phyloP scores from a whole-genome alignment of 2,113 vertebrate genomes.

The Chauna torquata region DNA sequence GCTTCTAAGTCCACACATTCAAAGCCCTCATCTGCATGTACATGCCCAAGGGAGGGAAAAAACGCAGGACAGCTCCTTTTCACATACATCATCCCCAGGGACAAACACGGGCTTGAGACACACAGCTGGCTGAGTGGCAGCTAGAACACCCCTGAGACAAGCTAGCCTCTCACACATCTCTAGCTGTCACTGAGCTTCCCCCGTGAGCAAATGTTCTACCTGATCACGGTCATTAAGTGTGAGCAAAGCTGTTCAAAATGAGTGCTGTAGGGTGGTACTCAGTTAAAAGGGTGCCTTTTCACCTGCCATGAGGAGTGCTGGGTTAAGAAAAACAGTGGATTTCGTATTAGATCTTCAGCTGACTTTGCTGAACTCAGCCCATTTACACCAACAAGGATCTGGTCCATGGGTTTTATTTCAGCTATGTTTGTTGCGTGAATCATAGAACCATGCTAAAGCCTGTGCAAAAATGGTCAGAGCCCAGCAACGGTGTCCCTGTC shows the following conservation, averaged over 20 bases:
- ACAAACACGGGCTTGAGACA: neutral
- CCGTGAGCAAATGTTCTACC: neutral
- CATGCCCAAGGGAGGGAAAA: neutral
- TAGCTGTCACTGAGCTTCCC: neutral
- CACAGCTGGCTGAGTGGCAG: neutral
- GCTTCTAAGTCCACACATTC: slow-evolving; percentile 8
- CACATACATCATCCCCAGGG: neutral
- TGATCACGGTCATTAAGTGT: neutral
- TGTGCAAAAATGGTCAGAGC: neutral
- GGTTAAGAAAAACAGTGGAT: neutral
- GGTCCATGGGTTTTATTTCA: neutral
- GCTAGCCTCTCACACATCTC: neutral
- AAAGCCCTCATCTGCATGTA: neutral
- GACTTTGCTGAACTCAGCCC: neutral
- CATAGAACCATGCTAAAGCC: neutral
- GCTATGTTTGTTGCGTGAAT: neutral
- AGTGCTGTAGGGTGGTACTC: neutral
- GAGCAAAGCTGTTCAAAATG: neutral
- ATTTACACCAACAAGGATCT: neutral
- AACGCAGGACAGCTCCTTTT: neutral
- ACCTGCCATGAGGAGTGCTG: neutral
- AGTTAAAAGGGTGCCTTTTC: neutral
- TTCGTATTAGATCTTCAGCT: neutral
- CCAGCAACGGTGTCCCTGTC: neutral
- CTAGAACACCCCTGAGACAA: neutral